phyloP scores from a whole-genome alignment of 1,140 invertebrate species.

The Himalopsyche phryganea region DNA sequence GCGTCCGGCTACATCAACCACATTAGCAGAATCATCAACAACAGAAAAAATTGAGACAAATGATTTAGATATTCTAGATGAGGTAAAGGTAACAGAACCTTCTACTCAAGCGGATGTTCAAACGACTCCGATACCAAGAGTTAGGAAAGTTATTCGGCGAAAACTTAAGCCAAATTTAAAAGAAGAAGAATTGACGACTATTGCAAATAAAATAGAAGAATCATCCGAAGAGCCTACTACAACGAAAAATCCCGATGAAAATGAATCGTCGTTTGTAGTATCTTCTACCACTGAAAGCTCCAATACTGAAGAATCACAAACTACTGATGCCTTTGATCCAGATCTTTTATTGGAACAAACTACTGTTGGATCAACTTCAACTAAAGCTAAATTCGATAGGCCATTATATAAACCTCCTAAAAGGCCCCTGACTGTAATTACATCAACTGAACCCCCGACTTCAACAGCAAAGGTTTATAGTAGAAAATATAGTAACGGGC shows the following conservation, averaged over 20 bases:
- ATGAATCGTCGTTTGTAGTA: conserved; percentile 4
- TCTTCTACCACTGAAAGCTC: background rate
- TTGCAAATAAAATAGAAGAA: conserved; percentile 26
- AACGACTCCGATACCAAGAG: conserved; percentile 36
- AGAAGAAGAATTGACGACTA: conserved; percentile 23
- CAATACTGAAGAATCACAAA: background rate
- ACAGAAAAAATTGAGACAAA: conserved; percentile 23
- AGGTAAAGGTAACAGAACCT: background rate
- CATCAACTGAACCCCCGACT: conserved; percentile 44
- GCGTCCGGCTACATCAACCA: conserved; percentile 39
- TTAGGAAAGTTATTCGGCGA: conserved; percentile 54
- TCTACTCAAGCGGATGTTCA: conserved; percentile 7
- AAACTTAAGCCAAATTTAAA: conserved; percentile 44
- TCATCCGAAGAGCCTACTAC: background rate
- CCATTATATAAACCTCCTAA: conserved; percentile 46
- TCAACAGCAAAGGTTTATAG: conserved; percentile 46
- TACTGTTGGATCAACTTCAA: conserved; percentile 20
- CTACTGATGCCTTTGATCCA: conserved; percentile 6
- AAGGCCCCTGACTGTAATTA: conserved; percentile 39
- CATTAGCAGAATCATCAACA: conserved; percentile 27
- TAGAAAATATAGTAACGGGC: conserved; percentile 49
- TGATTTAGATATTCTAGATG: conserved; percentile 12
- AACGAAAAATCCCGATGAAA: background rate
- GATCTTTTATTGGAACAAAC: conserved; percentile 22
- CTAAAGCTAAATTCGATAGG: conserved; percentile 31